phyloP scores from a whole-genome alignment of 2,797 vertebrate genomes.

The Eulemur rubriventer region DNA sequence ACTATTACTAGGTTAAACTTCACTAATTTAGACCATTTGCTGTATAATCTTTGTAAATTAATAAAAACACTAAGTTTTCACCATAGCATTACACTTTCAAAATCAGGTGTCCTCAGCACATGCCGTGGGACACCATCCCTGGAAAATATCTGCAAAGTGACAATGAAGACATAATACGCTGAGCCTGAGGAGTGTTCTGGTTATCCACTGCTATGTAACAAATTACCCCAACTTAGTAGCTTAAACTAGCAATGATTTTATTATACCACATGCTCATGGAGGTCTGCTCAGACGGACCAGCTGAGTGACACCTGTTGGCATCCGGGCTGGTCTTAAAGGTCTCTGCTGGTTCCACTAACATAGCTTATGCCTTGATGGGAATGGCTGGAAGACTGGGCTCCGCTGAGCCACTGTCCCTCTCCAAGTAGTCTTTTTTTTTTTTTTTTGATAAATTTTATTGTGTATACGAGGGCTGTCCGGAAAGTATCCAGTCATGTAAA shows the following conservation, averaged over 20 bases:
- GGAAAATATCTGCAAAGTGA: not conserved
- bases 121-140: not conserved
- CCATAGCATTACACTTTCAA: not conserved
- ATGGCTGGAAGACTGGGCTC: too few relatives aligned
- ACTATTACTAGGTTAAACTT: not conserved
- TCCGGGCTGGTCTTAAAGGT: not conserved
- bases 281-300: not conserved
- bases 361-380: not conserved
- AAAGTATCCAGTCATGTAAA: too few relatives aligned
- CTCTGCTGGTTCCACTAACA: not conserved
- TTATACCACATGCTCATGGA: not conserved
- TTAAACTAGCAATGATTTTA: not conserved
- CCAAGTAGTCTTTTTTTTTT: not conserved
- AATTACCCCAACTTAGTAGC: not conserved
- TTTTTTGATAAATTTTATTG: not conserved
- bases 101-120: not conserved
- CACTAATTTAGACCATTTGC: not conserved
- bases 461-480: not conserved
- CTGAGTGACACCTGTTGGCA: not conserved
- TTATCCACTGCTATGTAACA: not conserved
- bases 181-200: not conserved
- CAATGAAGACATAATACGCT: accelerated
- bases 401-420: not conserved
- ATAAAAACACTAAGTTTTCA: not conserved
- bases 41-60: not conserved